Base-by-base conservation (phyloP, 2,113 vertebrate genomes). In the Amphilophus citrinellus region DNA sequence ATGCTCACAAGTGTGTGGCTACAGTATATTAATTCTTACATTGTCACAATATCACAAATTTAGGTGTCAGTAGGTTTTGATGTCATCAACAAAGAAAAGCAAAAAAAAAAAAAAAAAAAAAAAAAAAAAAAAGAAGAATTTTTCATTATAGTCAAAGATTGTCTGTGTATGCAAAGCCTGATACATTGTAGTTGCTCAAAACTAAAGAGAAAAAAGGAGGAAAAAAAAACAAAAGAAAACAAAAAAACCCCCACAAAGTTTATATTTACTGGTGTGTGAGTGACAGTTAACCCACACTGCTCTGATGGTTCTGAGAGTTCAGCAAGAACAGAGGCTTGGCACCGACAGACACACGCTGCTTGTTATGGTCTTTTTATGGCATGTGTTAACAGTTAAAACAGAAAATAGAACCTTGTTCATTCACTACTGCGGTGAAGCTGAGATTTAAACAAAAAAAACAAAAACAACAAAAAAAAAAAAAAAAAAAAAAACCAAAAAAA, bases 1-100 rank as follows among this genome's bases (percentile, higher is more conserved):
- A 44, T 4, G 80, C 79, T 77, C 83, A 87, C 20, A 9, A 63
- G 53, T 81, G 58, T 53, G 61, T 85, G 63, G 82, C 39, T 76
- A 82, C 22, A 65, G 32, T 42, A 35, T 61, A 73, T 22, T 71
- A 44, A 81, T 80, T 50, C 27, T 71, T 24, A 79, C 20, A 79
- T 6, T 76, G 11, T 58, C n/a, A 63, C 53, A 13, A 22, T n/a
- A 39, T 37, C 11, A 39, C 5, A 0, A 73, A 13, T 30, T 71
- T 53, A 81, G 32, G 76, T 37, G 84, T 15, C 27, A 44, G 53
- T 6, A 73, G 24, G 50, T 22, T 61, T 7, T 30, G 37, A 44
- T 66, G 61, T 61, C 27, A 22, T n/a, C n/a, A n/a, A n/a, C n/a
- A n/a, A n/a, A n/a, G n/a, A n/a, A n/a, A n/a, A n/a, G n/a, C n/a